phyloP scores from a whole-genome alignment of 2,888 invertebrate species.

The Abscondita cerata region DNA sequence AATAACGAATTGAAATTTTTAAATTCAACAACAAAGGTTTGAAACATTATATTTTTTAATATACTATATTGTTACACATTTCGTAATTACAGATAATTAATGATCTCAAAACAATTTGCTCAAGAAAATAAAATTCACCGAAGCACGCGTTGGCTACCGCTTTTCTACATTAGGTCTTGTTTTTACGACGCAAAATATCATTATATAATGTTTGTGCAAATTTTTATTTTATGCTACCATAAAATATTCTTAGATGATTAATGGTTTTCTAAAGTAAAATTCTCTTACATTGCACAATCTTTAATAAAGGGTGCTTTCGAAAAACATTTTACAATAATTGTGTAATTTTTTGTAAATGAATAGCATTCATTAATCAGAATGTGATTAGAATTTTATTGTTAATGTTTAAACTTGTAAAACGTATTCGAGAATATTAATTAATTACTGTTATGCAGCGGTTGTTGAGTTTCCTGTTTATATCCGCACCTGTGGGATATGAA shows the following conservation, averaged over 20 bases:
- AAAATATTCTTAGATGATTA: conserved; percentile 2
- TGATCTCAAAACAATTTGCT: neutral
- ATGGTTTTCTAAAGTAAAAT: conserved; percentile 3
- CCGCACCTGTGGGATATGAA: conserved; percentile 9
- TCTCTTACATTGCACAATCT: neutral
- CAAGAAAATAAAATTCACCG: neutral
- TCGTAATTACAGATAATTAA: too few relatives aligned
- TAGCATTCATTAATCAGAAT: conserved; percentile 8
- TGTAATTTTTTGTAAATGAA: conserved; percentile 12
- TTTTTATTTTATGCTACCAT: neutral
- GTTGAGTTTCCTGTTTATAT: conserved; percentile 14
- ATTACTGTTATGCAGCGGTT: conserved; percentile 22
- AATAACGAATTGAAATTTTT: too few relatives aligned
- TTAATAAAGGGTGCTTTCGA: neutral
- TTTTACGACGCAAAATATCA: neutral
- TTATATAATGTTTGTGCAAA: conserved; percentile 2
- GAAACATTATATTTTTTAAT: too few relatives aligned
- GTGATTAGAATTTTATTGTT: conserved; percentile 22
- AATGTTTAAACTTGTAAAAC: conserved; percentile 24
- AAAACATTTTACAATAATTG: neutral
- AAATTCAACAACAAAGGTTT: too few relatives aligned
- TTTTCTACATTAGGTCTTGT: too few relatives aligned
- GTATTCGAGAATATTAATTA: conserved; percentile 26
- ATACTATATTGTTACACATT: too few relatives aligned
- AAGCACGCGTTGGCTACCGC: too few relatives aligned